A percentile compares a stretch with the other conserved stretches of the same genome.
Conservation (phyloP, 2,113 vertebrate genomes). For the Silurus meridionalis region DNA sequence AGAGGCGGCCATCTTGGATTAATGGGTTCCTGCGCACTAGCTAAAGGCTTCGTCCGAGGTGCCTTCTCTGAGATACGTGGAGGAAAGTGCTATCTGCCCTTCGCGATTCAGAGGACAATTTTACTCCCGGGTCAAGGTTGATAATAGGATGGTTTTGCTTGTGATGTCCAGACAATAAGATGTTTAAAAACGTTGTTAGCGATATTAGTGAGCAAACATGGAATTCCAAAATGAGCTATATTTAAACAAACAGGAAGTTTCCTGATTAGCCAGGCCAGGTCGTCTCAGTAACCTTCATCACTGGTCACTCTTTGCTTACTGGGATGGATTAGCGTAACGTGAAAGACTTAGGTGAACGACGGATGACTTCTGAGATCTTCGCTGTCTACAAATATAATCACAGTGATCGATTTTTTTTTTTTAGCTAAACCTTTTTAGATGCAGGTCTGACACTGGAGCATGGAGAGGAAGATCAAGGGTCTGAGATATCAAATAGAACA, state of each 20-base stretch:
- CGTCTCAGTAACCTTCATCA: not conserved
- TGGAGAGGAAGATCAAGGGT: not conserved
- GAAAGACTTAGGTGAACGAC: not conserved
- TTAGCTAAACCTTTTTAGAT: not conserved
- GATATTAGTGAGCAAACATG: not conserved
- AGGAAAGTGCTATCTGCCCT: not conserved
- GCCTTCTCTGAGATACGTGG: not conserved
- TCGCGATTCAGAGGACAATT: too few species aligned
- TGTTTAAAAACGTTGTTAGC: not conserved
- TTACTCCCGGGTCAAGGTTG: not conserved
- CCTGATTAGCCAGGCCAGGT: not conserved
- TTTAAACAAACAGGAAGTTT: not conserved
- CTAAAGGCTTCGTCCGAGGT: not conserved
- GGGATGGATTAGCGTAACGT: not conserved
- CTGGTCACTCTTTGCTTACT: not conserved
- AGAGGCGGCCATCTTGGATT: not conserved
- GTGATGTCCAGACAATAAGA: not conserved
- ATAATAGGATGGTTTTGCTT: not conserved
- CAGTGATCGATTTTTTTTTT: not conserved
- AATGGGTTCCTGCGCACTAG: not conserved
- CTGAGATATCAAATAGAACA: not conserved
- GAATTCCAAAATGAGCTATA: not conserved
- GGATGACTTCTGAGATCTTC: not conserved
- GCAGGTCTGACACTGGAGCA: not conserved
- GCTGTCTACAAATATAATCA: not conserved